Percentiles rank a stretch among this genome's conserved stretches.
Evolutionary conservation across 2,113 vertebrate species (phyloP).

Genomic region (Noctilio leporinus): DNA sequence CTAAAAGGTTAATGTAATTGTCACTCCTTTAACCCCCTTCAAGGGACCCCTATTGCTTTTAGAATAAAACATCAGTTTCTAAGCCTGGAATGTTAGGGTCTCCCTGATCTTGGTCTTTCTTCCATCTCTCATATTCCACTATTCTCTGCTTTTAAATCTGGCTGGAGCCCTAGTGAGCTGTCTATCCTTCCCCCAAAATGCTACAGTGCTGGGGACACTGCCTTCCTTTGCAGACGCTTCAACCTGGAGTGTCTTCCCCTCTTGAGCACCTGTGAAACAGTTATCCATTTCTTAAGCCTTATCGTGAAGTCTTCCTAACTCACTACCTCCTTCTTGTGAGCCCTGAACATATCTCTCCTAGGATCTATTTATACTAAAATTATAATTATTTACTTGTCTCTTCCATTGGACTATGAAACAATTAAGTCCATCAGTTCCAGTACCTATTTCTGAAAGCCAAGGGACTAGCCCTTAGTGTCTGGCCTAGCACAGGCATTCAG

Average conservation of each 20-base stretch:
- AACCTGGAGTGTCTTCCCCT: no score
- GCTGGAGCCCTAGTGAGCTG: not conserved
- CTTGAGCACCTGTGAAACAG: not conserved
- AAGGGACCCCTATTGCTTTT: not conserved
- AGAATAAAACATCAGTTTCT: not conserved
- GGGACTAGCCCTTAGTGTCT: not conserved
- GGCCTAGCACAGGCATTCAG: not conserved
- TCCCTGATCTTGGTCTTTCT: not conserved
- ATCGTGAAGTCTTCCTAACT: not conserved
- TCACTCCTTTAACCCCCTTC: not conserved
- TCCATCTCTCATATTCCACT: not conserved
- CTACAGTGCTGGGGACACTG: no score
- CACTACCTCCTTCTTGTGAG: not conserved
- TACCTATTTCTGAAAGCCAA: slow-evolving; percentile 9
- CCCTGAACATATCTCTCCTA: not conserved
- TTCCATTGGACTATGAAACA: not conserved
- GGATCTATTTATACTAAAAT: not conserved
- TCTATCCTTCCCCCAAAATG: not conserved
- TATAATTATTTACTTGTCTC: not conserved
- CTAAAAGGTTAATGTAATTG: not conserved
- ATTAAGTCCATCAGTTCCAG: not conserved
- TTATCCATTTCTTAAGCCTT: not conserved
- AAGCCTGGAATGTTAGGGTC: not conserved
- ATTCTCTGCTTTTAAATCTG: not conserved
- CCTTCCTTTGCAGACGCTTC: not conserved